Conservation (phyloP, 35 echinoderm and acorn worm species). For the Apostichopus parvimensis region DNA sequence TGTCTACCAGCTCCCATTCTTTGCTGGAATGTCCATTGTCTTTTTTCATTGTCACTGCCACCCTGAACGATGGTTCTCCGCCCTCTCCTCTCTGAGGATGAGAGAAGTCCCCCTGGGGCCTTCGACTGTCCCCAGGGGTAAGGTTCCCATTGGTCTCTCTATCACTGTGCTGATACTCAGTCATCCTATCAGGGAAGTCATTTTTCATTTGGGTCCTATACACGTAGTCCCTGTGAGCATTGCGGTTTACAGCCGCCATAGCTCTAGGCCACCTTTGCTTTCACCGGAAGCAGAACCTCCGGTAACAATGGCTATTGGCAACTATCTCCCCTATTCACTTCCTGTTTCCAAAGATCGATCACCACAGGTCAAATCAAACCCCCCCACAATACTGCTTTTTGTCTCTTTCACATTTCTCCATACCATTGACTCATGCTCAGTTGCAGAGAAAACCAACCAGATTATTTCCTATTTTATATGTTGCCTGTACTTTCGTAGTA, state of each 20-base stretch:
- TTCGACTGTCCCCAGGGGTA: background rate
- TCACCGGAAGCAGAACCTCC: constrained; percentile 18
- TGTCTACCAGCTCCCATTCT: constrained; percentile 50
- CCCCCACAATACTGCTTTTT: background rate
- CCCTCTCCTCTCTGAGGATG: background rate
- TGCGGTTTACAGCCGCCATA: constrained; percentile 53
- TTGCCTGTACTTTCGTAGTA: too few relatives aligned
- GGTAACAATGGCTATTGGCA: constrained; percentile 2
- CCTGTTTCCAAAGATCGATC: background rate
- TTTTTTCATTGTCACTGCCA: constrained; percentile 56
- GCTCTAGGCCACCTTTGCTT: constrained; percentile 8
- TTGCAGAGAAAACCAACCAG: background rate
- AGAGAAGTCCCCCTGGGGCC: background rate
- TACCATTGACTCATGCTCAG: background rate
- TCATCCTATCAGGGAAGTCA: constrained; percentile 22
- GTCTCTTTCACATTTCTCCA: background rate
- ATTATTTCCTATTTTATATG: background rate
- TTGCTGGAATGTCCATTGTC: constrained; percentile 13
- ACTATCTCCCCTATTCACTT: constrained; percentile 23
- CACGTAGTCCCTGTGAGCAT: constrained; percentile 53
- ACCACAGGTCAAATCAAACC: constrained; percentile 36
- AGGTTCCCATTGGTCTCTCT: constrained; percentile 32
- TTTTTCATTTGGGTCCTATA: constrained; percentile 30
- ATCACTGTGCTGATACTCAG: constrained; percentile 23
- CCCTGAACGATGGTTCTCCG: constrained; percentile 30